Conservation (phyloP, 2,888 invertebrate genomes). For the Aphidius colemani region DNA sequence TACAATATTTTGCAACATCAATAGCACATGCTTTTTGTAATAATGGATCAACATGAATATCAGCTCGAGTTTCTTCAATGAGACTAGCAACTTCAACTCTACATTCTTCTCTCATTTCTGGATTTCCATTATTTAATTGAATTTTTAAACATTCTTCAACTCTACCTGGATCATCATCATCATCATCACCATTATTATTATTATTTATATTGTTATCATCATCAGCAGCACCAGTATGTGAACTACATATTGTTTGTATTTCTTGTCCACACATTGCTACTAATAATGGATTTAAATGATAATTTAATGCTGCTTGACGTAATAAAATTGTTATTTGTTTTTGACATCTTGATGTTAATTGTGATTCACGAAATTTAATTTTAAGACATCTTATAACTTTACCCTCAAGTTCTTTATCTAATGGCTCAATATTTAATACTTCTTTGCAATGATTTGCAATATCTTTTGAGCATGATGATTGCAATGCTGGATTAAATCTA, state of each 20-base stretch:
- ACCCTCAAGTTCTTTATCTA: conserved; percentile 79
- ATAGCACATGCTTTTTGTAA: conserved; percentile 86
- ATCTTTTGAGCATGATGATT: conserved; percentile 80
- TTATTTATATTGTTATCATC: too few relatives aligned
- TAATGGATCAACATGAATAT: conserved; percentile 93
- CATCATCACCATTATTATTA: conserved; percentile 30
- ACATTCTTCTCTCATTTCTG: conserved; percentile 75
- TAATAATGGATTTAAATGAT: conserved; percentile 86
- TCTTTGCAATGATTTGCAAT: conserved; percentile 75
- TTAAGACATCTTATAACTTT: conserved; percentile 84
- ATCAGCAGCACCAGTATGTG: conserved; percentile 33
- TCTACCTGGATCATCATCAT: conserved; percentile 64
- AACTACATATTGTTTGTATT: conserved; percentile 61
- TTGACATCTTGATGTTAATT: conserved; percentile 77
- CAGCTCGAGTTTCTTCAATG: conserved; percentile 87
- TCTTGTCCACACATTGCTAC: conserved; percentile 76
- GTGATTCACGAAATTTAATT: conserved; percentile 75
- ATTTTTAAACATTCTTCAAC: conserved; percentile 90
- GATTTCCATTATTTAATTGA: conserved; percentile 69
- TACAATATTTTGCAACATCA: conserved; percentile 81
- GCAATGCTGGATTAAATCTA: conserved; percentile 83
- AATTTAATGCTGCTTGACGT: conserved; percentile 87
- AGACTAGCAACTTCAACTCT: conserved; percentile 84
- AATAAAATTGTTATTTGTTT: conserved; percentile 81
- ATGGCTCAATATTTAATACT: conserved; percentile 58